Base-by-base conservation (phyloP, 2,888 invertebrate species). In the Troides oblongomaculatus region DNA sequence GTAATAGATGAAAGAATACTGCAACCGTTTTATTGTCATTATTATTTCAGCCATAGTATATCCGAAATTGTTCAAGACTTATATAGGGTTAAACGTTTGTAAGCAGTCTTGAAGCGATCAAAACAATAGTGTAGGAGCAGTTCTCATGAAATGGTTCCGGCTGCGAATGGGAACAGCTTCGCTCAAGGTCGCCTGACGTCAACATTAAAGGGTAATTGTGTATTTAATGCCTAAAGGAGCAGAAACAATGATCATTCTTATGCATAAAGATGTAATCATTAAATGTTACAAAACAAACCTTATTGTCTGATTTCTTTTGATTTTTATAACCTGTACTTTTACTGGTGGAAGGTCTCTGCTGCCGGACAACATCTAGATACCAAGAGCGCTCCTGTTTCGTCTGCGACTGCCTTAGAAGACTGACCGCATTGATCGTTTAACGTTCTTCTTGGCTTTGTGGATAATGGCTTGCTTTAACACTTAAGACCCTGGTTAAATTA, bases 111-210 rank as follows among this genome's bases (percentile, higher is more conserved):
- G 23, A 23, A 17, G 60, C 36, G 30, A 21, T 36, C 2, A 53
- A 64, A 21, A 59, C 59, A 68, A 63, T 70, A 60, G 73, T 72
- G 75, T 74, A 72, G 75, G 74, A 72, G 74, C 74, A 61, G 63
- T 75, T 72, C 73, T 71, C 74, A 75, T 73, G 73, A 73, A 74
- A 73, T 73, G 68, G 71, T 75, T 76, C 76, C 75, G 76, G 74
- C 69, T 66, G 39, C 64, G 50, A 71, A 72, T 67, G 69, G 62
- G 71, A 72, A 72, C 74, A 69, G 64, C 59, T 65, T 14, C 25
- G 53, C 61, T 68, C 74, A 75, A 74, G 74, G 75, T 63, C 72
- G 68, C 30, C 71, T 73, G 65, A 72, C 72, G 68, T 71, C 71
- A 73, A 60, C 57, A 58, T 68, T 56, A 68, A 68, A 68, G 68